Conservation (phyloP, 2,797 vertebrate species). For the Aplochiton taeniatus region DNA sequence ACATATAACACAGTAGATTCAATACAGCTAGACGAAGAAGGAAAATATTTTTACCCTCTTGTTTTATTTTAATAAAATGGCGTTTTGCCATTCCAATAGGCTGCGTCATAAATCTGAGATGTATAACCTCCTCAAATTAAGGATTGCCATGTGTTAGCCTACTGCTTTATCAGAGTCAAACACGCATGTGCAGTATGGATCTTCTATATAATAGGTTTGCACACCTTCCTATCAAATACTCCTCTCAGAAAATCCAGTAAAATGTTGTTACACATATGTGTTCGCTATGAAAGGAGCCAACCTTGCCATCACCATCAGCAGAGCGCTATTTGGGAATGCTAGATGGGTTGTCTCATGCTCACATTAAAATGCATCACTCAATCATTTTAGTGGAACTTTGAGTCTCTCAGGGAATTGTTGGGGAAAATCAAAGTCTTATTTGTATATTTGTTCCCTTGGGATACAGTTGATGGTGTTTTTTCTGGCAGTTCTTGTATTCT, state of each 20-base stretch:
- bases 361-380: background rate
- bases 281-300: background rate
- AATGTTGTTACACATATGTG: background rate
- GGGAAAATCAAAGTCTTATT: constrained; percentile 4
- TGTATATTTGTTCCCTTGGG: background rate
- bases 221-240: background rate
- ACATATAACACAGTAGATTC: too few relatives aligned
- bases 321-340: background rate
- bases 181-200: too few relatives aligned
- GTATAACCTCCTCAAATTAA: too few relatives aligned
- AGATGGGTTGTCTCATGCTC: background rate
- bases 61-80: too few relatives aligned
- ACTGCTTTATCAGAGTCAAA: too few relatives aligned
- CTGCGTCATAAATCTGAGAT: too few relatives aligned
- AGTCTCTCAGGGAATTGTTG: constrained; percentile 10
- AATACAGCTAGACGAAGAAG: too few relatives aligned
- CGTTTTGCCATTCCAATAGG: too few relatives aligned
- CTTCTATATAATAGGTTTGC: too few relatives aligned
- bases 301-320: background rate
- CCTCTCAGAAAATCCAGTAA: background rate
- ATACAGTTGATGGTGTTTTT: too few relatives aligned
- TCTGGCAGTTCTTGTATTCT: background rate
- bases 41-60: too few relatives aligned
- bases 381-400: background rate
- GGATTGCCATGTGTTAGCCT: too few relatives aligned